A percentile compares a stretch with the other conserved stretches of the same genome.
These are phyloP conservation scores for Diplosoma virens DNA, from an alignment of 23 tunicate species.

Conservation along the genomic window DNA sequence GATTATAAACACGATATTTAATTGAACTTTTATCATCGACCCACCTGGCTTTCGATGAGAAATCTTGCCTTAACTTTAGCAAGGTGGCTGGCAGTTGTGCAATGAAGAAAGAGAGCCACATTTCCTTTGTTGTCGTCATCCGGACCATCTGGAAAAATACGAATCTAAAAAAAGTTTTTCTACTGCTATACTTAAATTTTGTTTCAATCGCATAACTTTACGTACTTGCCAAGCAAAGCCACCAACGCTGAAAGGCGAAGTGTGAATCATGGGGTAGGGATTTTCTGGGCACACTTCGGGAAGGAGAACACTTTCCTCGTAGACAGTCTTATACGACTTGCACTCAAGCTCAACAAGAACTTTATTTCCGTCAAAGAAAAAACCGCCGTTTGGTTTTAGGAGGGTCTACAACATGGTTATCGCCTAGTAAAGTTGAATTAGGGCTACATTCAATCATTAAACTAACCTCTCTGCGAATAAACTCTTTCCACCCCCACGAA, in stretches of 20 bases:
- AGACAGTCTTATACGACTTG: conserved; percentile 76
- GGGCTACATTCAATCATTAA: too few relatives aligned
- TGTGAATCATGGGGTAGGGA: conserved; percentile 91
- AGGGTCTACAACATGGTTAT: conserved; percentile 80
- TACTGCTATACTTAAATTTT: neutral
- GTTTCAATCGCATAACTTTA: neutral
- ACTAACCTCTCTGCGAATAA: conserved; percentile 86
- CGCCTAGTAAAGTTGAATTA: too few relatives aligned
- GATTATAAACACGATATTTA: neutral
- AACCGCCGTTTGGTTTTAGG: conserved; percentile 93
- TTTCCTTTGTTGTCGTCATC: conserved; percentile 91
- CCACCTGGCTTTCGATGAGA: conserved; percentile 91
- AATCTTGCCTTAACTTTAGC: conserved; percentile 82
- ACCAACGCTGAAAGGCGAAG: conserved; percentile 96
- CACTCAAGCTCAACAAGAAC: conserved; percentile 87
- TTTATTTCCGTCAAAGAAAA: conserved; percentile 88
- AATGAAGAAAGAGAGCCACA: conserved; percentile 88
- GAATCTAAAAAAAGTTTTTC: conserved; percentile 49
- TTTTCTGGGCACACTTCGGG: conserved; percentile 64
- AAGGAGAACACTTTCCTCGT: conserved; percentile 64
- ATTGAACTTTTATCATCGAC: neutral
- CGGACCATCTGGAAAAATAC: conserved; percentile 92
- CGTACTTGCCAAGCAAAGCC: conserved; percentile 98
- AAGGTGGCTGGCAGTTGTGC: conserved; percentile 88
- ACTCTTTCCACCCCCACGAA: conserved; percentile 99